Percentiles rank a stretch among this genome's conserved stretches.
phyloP scores from a whole-genome alignment of 2,113 vertebrate species.

The Petroica traversi region DNA sequence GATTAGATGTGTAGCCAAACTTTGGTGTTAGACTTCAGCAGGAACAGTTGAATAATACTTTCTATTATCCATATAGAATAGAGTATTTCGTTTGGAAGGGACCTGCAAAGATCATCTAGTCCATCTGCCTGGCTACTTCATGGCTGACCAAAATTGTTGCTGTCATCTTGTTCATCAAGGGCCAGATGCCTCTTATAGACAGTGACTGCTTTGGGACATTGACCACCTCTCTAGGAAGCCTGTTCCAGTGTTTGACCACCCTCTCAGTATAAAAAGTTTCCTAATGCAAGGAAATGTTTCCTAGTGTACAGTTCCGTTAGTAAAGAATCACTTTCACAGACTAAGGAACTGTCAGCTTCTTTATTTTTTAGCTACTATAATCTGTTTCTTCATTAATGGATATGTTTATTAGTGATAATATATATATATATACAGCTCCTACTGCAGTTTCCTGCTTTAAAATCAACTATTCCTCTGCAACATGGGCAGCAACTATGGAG shows the following conservation, averaged over 20 bases:
- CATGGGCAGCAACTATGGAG: fast-evolving
- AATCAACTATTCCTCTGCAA: not conserved
- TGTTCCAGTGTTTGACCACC: not conserved
- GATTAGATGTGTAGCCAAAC: not conserved
- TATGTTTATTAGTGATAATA: not conserved
- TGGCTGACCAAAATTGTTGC: not conserved
- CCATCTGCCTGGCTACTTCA: not conserved
- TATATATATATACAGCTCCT: not conserved
- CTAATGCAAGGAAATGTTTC: not conserved
- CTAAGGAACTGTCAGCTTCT: not conserved
- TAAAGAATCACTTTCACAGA: not conserved
- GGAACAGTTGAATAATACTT: not conserved
- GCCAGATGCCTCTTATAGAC: not conserved
- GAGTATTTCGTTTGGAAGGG: not conserved
- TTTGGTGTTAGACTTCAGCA: not conserved
- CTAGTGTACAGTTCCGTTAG: not conserved
- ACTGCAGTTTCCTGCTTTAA: not conserved
- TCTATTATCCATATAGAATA: not conserved
- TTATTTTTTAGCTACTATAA: not conserved
- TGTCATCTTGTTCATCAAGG: not conserved
- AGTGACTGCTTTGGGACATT: not conserved
- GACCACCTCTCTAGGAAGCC: not conserved
- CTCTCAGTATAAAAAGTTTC: not conserved
- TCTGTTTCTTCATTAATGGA: not conserved
- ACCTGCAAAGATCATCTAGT: fast-evolving